Percentiles rank a stretch among this genome's conserved stretches.
Conservation (phyloP, 2,113 vertebrate genomes). For the Lota lota region DNA sequence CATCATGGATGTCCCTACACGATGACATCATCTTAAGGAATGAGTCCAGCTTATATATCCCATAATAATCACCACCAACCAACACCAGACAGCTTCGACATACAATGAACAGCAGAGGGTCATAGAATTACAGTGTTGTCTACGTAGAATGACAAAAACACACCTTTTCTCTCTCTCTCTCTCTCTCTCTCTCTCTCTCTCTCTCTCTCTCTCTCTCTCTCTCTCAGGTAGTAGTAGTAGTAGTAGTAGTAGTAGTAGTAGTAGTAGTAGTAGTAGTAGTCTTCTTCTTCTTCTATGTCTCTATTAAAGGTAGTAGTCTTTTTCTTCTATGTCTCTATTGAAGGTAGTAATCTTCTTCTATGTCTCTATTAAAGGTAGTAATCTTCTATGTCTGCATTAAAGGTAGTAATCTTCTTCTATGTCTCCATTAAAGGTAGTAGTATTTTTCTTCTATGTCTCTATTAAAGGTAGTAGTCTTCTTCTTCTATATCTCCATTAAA, state of each 20-base stretch:
- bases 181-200: constrained; percentile 65
- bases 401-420: constrained; percentile 43
- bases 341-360: constrained; percentile 86
- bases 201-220: background rate
- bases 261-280: background rate
- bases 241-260: background rate
- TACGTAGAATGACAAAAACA: too few relatives aligned
- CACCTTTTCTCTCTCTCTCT: background rate
- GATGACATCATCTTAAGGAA: too few relatives aligned
- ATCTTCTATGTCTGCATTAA: background rate
- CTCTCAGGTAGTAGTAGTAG: constrained; percentile 83
- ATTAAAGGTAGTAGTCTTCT: constrained; percentile 90
- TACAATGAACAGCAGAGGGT: too few relatives aligned
- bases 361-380: background rate
- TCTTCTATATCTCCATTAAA: constrained; percentile 69
- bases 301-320: constrained; percentile 3
- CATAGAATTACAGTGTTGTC: too few relatives aligned
- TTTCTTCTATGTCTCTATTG: constrained; percentile 53
- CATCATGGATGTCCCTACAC: too few relatives aligned
- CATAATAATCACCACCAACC: too few relatives aligned
- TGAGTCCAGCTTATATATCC: too few relatives aligned
- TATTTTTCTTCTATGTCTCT: constrained; percentile 3
- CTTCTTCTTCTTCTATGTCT: constrained; percentile 32
- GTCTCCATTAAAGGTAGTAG: constrained; percentile 33
- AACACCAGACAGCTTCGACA: too few relatives aligned